These are phyloP conservation scores for Gasterosteus nipponicus DNA, from an alignment of 2,113 vertebrate species.

Conservation along the genomic window DNA sequence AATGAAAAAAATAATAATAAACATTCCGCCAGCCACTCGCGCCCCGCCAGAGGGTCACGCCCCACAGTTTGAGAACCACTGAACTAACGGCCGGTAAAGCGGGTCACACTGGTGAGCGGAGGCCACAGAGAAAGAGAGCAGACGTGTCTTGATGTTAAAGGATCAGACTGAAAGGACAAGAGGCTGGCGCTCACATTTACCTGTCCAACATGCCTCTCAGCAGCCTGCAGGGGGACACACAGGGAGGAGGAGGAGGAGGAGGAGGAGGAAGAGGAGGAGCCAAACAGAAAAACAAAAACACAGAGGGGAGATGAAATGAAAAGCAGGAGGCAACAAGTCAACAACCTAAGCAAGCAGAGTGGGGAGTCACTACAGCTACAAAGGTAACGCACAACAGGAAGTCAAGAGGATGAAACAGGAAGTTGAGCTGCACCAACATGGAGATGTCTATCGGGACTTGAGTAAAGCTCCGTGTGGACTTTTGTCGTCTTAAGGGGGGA, in stretches of 20 bases:
- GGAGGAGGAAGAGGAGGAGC: background rate
- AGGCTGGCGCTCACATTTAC: slow-evolving; percentile 40
- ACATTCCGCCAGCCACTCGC: too few relatives aligned
- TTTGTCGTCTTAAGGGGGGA: too few relatives aligned
- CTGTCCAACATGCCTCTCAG: slow-evolving; percentile 50
- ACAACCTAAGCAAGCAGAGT: slow-evolving; percentile 23
- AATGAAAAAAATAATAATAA: too few relatives aligned
- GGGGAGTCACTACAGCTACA: slow-evolving; percentile 5
- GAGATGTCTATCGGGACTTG: too few relatives aligned
- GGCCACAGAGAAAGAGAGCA: background rate
- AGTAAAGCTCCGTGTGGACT: too few relatives aligned
- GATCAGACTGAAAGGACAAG: background rate
- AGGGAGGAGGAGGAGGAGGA: background rate
- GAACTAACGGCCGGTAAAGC: background rate
- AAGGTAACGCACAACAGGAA: slow-evolving; percentile 1
- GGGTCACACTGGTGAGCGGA: background rate
- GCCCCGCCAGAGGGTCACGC: background rate
- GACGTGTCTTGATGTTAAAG: slow-evolving; percentile 3
- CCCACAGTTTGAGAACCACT: background rate
- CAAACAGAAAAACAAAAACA: slow-evolving; percentile 16
- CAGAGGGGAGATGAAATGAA: slow-evolving; percentile 46
- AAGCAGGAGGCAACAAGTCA: slow-evolving; percentile 40
- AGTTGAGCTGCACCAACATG: slow-evolving; percentile 15
- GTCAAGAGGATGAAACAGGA: slow-evolving; percentile 6
- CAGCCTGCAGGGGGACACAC: slow-evolving; percentile 35